Evolutionary conservation across 2,797 vertebrate species (phyloP), one percentile per base, ranked within the genome.

Genomic region (Fratercula arctica): DNA sequence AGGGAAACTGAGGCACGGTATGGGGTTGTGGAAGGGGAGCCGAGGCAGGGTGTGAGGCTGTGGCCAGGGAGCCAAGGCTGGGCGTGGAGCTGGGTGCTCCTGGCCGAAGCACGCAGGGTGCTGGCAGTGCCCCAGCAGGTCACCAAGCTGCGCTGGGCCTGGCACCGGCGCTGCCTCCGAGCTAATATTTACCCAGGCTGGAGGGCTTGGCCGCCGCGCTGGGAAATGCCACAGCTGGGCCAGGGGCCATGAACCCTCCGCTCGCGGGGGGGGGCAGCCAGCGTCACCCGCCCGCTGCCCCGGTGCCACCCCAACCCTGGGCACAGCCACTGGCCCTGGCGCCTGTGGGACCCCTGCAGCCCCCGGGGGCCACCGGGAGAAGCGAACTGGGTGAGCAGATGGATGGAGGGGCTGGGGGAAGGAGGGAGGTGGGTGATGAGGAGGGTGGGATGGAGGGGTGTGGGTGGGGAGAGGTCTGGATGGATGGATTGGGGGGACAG

Each of bases 111-210:
- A 2, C 1, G 8, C 91, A 21, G 35, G 76, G 76, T 10, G 4
- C 77, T 93, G 92, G 92, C 92, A 57, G 77, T 20, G 72, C 21
- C 77, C 92, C 92, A 82, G 64, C 3, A 43, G 91, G 87, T 86
- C 91, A 66, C 87, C 3, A 19, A 50, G 79, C 66, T 11, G 4
- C 4, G 1, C 78, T 33, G 59, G 75, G 76, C 83, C 76, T 77
- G 93, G 89, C 93, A 63, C 85, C 4, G 6, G 53, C 25, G 2
- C 80, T 85, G 85, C 85, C 79, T 41, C 75, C 70, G 3, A 81
- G 81, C 75, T 91, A 91, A 91, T 89, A 85, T 94, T 94, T 91
- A 82, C 39, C 85, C 60, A 89, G 54, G 54, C 92, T 41, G 78
- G 77, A 93, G 70, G 53, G 81, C 43, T 91, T 85, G 93, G 92